Base-by-base conservation (phyloP, 2,797 vertebrate species). In the Malacoctenus gilli region DNA sequence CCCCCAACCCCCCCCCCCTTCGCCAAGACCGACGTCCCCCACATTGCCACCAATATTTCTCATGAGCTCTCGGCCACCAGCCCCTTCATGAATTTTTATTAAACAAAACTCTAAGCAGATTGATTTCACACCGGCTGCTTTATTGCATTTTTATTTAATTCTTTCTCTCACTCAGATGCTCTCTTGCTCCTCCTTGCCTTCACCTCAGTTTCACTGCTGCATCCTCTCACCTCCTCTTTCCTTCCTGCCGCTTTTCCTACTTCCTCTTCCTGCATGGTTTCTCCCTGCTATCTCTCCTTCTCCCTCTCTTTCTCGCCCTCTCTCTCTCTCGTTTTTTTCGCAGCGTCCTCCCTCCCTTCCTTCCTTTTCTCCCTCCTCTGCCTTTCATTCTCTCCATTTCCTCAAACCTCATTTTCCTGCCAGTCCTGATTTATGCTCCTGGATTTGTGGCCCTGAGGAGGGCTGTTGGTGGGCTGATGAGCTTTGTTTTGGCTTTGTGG, bases 11-110 rank as follows among this genome's bases (percentile, higher is more conserved):
- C 50, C 28, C 50, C 32, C 35, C 65, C 25, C 56, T 7, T 48
- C 13, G 14, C 60, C 28, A 35, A 68, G 55, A 82, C 71, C 59
- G 53, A 64, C 72, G 25, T 71, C 84, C 87, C 80, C 80, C 83
- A 84, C 85, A 83, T 83, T 75, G 72, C 85, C 89, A 83, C 87
- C 88, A 91, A 90, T 95, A 92, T 95, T 94, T 95, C 93, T 95
- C 93, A 92, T 93, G 91, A 93, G 92, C 91, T 93, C 91, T 93
- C 88, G 90, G 91, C 92, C 93, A 79, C 92, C 91, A 92, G 93
- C 93, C 93, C 93, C 94, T 95, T 97, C 95, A 96, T 96, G 94
- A 96, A 96, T 96, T 98, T 96, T 96, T 98, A 96, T 96, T 96
- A 96, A 96, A 95, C 95, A 96, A 96, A 97, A 96, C 92, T 95